Percentiles rank a stretch among this genome's conserved stretches.
These are phyloP conservation scores for Cydia splendana DNA, from an alignment of 1,140 invertebrate genomes.

Conservation along the genomic window DNA sequence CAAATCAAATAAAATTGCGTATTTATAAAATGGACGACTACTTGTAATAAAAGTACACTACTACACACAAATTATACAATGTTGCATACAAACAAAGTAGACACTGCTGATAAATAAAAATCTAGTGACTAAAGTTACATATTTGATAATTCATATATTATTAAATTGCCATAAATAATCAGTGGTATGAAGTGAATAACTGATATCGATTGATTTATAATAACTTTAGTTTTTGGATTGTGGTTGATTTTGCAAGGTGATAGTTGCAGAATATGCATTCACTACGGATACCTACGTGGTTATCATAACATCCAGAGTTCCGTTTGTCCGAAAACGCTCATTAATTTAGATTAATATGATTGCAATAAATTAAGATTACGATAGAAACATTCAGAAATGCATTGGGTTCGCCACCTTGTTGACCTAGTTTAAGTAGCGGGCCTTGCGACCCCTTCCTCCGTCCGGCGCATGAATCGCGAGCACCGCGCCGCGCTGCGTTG, in stretches of 20 bases:
- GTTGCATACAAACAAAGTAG: slow-evolving; percentile 13
- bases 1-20: slow-evolving; percentile 18
- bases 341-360: slow-evolving; percentile 33
- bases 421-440: slow-evolving; percentile 56
- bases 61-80: slow-evolving; percentile 27
- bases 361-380: slow-evolving; percentile 46
- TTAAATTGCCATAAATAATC: slow-evolving; percentile 23
- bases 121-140: slow-evolving; percentile 25
- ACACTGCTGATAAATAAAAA: slow-evolving; percentile 22
- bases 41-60: slow-evolving; percentile 16
- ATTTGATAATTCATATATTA: not conserved
- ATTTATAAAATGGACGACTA: slow-evolving; percentile 14
- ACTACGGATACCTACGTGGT: slow-evolving; percentile 61
- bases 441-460: slow-evolving; percentile 62
- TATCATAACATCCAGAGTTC: slow-evolving; percentile 61
- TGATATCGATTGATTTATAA: not conserved
- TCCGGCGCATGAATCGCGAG: slow-evolving; percentile 40
- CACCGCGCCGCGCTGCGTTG: slow-evolving; percentile 51
- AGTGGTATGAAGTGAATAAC: slow-evolving; percentile 28
- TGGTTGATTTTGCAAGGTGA: slow-evolving; percentile 62
- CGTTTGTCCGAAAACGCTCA: slow-evolving; percentile 70
- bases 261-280: slow-evolving; percentile 71
- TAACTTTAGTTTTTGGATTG: slow-evolving; percentile 47
- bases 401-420: slow-evolving; percentile 55
- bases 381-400: slow-evolving; percentile 51